Evolutionary conservation across 2,797 vertebrate species (phyloP), one percentile per base, ranked within the genome.

Genomic region (Loriculus beryllinus): DNA sequence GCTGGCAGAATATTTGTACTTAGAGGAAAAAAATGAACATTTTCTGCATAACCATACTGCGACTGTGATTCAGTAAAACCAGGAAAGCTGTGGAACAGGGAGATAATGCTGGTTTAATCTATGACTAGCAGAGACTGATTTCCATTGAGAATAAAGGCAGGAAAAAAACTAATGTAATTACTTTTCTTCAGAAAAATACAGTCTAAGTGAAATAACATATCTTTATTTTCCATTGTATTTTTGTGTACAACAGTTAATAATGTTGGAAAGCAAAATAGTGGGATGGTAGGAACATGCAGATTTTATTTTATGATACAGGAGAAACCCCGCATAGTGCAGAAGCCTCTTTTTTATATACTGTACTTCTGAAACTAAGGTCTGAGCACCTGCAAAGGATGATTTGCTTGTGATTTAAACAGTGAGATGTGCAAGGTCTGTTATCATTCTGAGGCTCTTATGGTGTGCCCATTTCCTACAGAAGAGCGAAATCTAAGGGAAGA

Each of bases 101-200:
- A 88, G 54, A 91, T 88, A 92, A 82, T 78, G n/a, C 26, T 18
- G 3, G 39, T 86, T 62, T 93, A 87, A 82, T 88, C 74, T 92
- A 49, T 64, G 63, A 74, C 42, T 78, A 83, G 48, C 62, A 92
- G 75, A 83, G 35, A 33, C 63, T 68, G 39, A 90, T 88, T 92
- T 85, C 72, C 45, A 47, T 40, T 72, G 76, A 96, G 62, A 91
- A 26, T 26, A 87, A 83, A 94, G 39, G 60, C 52, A 90, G 59
- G 72, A 79, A 92, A 96, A 92, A 89, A 67, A 64, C 15, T 93
- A 87, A 94, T 72, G 65, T 48, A 87, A 94, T 92, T 96, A 92
- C 67, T 94, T 96, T 93, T 37, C 26, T 87, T 79, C 35, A 22
- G 43, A 92, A 92, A 47, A 91, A 71, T 51, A 42, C 22, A 79